These are phyloP conservation scores for Solea solea DNA, from an alignment of 2,113 vertebrate species.

Conservation along the genomic window DNA sequence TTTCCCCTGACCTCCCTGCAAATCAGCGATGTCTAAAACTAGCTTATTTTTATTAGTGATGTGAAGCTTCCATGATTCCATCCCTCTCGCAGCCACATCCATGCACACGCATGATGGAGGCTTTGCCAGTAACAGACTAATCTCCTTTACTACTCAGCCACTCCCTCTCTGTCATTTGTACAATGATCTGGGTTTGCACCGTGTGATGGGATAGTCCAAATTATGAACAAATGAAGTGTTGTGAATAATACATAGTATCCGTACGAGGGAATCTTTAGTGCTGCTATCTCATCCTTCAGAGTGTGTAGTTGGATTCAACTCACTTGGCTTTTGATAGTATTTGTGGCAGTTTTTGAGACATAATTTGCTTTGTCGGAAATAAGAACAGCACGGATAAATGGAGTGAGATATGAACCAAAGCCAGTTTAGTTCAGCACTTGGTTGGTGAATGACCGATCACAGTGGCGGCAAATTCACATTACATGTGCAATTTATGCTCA, in stretches of 20 bases:
- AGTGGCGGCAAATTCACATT: not conserved
- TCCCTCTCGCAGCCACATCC: constrained; percentile 18
- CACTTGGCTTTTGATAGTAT: too few species aligned
- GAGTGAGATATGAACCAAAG: not conserved
- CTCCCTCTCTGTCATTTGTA: constrained; percentile 55
- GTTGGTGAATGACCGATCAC: not conserved
- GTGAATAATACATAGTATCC: too few species aligned
- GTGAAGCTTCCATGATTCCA: constrained; percentile 54
- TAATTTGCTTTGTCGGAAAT: not conserved
- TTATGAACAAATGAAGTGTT: too few species aligned
- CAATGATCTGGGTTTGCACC: not conserved
- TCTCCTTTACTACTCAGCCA: constrained; percentile 49
- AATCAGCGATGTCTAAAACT: constrained; percentile 44
- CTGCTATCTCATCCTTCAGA: too few species aligned
- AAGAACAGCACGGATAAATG: not conserved
- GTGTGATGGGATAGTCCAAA: not conserved
- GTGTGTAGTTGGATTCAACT: too few species aligned
- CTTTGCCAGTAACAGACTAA: constrained; percentile 56
- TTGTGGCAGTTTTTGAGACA: too few species aligned
- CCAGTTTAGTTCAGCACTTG: not conserved
- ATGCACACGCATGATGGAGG: constrained; percentile 22
- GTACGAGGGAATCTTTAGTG: too few species aligned
- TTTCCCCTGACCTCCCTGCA: constrained; percentile 33
- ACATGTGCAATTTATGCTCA: not conserved
- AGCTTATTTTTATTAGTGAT: constrained; percentile 53